A percentile compares a stretch with the other conserved stretches of the same genome.
Evolutionary conservation across 2,888 invertebrate genomes (phyloP).

Genomic region (Ophraella communa): DNA sequence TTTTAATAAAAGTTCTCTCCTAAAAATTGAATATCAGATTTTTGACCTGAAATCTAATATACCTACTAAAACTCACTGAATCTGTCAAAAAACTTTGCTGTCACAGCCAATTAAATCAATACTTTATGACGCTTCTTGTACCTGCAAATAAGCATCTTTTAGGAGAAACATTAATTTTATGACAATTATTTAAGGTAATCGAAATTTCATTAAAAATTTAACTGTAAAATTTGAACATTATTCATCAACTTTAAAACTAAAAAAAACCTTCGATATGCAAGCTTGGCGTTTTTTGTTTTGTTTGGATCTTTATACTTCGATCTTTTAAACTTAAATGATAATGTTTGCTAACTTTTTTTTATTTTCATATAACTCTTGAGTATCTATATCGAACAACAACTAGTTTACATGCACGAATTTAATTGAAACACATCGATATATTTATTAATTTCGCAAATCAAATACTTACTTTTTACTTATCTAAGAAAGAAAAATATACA

Average conservation of each 20-base stretch:
- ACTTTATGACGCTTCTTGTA: too few relatives aligned
- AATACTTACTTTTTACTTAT: conserved; percentile 34
- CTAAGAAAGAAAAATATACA: conserved; percentile 39
- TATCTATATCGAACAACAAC: conserved; percentile 28
- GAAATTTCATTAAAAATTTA: too few relatives aligned
- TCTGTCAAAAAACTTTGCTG: too few relatives aligned
- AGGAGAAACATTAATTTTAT: too few relatives aligned
- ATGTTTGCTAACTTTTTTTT: conserved; percentile 14
- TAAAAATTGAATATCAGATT: not conserved
- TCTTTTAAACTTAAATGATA: conserved; percentile 13
- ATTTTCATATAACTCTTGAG: conserved; percentile 16
- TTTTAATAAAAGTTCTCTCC: not conserved
- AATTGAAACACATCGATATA: conserved; percentile 50
- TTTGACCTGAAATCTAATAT: too few relatives aligned
- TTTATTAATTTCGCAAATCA: conserved; percentile 42
- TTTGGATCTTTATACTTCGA: conserved; percentile 13
- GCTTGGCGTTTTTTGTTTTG: conserved; percentile 28
- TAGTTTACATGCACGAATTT: conserved; percentile 44
- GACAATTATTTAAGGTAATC: too few relatives aligned
- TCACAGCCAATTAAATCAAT: too few relatives aligned
- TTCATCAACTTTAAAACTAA: not conserved
- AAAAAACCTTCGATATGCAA: not conserved
- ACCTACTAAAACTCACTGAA: too few relatives aligned
- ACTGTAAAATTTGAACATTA: too few relatives aligned
- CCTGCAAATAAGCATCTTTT: too few relatives aligned